These are phyloP conservation scores for Eristalis intricaria DNA, from an alignment of 2,888 invertebrate species.

Conservation along the genomic window DNA sequence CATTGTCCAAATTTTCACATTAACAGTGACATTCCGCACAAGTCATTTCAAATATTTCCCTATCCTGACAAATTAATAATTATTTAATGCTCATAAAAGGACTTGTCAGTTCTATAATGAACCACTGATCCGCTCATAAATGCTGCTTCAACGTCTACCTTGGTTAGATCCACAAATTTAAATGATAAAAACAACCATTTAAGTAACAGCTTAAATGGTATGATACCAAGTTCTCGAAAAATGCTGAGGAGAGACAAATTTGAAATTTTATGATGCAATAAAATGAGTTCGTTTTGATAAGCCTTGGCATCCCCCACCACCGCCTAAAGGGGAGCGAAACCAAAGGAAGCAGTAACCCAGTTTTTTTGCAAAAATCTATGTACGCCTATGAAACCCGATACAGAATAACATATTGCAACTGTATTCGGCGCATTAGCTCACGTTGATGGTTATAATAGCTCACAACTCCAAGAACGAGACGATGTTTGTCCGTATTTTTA, in stretches of 20 bases:
- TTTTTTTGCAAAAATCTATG: too few species aligned
- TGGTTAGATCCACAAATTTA: background rate
- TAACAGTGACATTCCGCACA: too few species aligned
- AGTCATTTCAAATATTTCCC: constrained; percentile 33
- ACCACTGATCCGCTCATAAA: background rate
- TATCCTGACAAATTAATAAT: constrained; percentile 36
- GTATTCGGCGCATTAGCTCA: background rate
- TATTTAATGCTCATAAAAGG: constrained; percentile 52
- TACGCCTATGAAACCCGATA: too few species aligned
- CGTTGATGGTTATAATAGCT: background rate
- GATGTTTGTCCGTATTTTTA: background rate
- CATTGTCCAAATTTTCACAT: too few species aligned
- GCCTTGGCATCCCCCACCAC: constrained; percentile 10
- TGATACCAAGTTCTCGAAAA: constrained; percentile 46
- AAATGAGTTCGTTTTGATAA: constrained; percentile 61
- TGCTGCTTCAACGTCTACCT: background rate
- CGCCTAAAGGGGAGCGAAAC: too few species aligned
- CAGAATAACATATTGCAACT: background rate
- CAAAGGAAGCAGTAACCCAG: background rate
- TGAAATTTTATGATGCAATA: constrained; percentile 68
- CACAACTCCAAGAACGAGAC: background rate
- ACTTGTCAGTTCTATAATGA: constrained; percentile 33
- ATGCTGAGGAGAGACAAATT: constrained; percentile 44
- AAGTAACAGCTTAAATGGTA: background rate
- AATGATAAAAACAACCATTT: background rate